Conservation (phyloP, 2,113 vertebrate species). For the Zapus hudsonius region DNA sequence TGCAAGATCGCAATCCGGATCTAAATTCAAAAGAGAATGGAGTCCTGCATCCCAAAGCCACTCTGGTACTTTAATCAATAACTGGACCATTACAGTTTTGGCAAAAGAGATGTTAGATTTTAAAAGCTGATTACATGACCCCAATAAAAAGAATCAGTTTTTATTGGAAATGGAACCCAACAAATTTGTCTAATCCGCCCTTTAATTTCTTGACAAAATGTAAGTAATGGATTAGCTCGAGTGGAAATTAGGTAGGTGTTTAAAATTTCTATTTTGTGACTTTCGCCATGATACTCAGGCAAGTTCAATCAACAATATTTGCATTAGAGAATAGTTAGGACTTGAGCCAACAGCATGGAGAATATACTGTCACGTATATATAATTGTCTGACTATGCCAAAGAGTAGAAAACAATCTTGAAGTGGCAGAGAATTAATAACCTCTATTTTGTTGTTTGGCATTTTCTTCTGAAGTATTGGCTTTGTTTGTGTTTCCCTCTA, state of each 20-base stretch:
- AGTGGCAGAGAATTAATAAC: slow-evolving; percentile 56
- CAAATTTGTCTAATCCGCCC: slow-evolving; percentile 44
- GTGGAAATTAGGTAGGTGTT: slow-evolving; percentile 74
- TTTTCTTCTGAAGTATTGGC: slow-evolving; percentile 55
- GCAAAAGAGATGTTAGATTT: slow-evolving; percentile 55
- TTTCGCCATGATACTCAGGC: slow-evolving; percentile 20
- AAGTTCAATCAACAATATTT: slow-evolving; percentile 68
- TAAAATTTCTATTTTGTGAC: slow-evolving; percentile 44
- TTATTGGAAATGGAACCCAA: slow-evolving; percentile 69
- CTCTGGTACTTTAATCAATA: slow-evolving; percentile 78
- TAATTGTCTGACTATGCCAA: slow-evolving; percentile 63
- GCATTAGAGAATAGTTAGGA: slow-evolving; percentile 54
- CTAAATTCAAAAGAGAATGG: slow-evolving; percentile 72
- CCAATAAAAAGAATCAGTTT: slow-evolving; percentile 69
- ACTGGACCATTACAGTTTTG: slow-evolving; percentile 63
- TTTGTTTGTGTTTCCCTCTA: slow-evolving; percentile 15
- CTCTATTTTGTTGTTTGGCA: slow-evolving; percentile 48
- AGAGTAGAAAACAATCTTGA: slow-evolving; percentile 46
- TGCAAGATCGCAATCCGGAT: slow-evolving; percentile 55
- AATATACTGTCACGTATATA: neutral
- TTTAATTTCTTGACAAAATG: slow-evolving; percentile 72
- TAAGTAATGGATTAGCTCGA: slow-evolving; percentile 67
- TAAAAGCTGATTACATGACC: slow-evolving; percentile 70
- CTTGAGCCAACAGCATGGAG: slow-evolving; percentile 59
- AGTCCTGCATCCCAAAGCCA: slow-evolving; percentile 65